Percentiles rank a stretch among this genome's conserved stretches.
Evolutionary conservation across 2,888 invertebrate genomes (phyloP).

Genomic region (Listrodromus nycthemerus): DNA sequence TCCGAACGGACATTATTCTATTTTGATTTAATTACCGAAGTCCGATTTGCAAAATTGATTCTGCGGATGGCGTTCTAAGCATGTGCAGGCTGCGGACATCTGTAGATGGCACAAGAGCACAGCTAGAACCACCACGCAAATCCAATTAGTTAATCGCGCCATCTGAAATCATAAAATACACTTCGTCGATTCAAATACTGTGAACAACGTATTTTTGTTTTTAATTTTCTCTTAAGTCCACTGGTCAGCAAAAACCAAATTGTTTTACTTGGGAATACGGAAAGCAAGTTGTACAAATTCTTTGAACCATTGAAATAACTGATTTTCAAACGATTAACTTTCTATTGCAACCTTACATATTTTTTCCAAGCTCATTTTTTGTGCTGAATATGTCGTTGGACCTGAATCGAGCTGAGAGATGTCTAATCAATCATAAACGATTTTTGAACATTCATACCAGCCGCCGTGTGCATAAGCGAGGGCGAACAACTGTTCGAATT

Average conservation of each 20-base stretch:
- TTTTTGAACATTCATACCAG: too few relatives aligned
- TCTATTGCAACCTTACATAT: neutral
- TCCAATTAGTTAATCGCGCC: slow-evolving; percentile 75
- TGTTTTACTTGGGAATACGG: too few relatives aligned
- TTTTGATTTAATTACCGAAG: slow-evolving; percentile 87
- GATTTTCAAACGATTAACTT: neutral
- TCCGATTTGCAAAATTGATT: slow-evolving; percentile 90
- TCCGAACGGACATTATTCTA: slow-evolving; percentile 7
- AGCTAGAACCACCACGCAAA: slow-evolving; percentile 81
- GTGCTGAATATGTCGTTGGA: too few relatives aligned
- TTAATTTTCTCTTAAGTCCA: neutral
- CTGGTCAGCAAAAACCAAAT: neutral
- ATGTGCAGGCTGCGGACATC: slow-evolving; percentile 88
- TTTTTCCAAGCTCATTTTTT: neutral
- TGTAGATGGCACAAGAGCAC: slow-evolving; percentile 85
- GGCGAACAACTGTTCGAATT: too few relatives aligned
- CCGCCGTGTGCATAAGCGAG: too few relatives aligned
- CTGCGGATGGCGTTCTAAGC: slow-evolving; percentile 90
- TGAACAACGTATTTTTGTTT: neutral
- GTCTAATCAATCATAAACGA: too few relatives aligned
- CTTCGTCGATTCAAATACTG: slow-evolving; percentile 5
- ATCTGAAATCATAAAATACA: slow-evolving; percentile 76
- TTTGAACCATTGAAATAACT: neutral
- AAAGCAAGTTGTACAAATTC: neutral
- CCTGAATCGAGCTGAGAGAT: too few relatives aligned